Percentiles rank a stretch among this genome's conserved stretches.
These are phyloP conservation scores for Trissolcus basalis DNA, from an alignment of 1,140 invertebrate genomes.

Conservation along the genomic window DNA sequence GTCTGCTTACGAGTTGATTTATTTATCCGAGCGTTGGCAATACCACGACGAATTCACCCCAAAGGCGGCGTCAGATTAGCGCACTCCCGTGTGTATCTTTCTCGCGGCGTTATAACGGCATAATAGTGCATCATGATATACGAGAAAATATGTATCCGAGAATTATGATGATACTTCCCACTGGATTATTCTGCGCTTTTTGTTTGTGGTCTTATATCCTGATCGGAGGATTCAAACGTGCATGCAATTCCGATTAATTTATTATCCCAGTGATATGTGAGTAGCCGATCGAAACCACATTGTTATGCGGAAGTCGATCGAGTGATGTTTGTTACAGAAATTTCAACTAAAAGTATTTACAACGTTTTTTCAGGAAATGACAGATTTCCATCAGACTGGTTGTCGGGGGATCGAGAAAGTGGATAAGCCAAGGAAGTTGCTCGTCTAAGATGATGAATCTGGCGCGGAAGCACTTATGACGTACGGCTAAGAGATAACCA, in stretches of 20 bases:
- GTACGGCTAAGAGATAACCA: slow-evolving; percentile 68
- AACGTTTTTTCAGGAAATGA: slow-evolving; percentile 24
- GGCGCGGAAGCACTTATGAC: slow-evolving; percentile 76
- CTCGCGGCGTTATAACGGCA: slow-evolving; percentile 59
- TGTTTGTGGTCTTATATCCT: slow-evolving; percentile 27
- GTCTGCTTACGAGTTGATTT: slow-evolving; percentile 69
- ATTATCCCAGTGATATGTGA: no score
- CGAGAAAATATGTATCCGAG: slow-evolving; percentile 55
- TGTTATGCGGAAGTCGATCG: no score
- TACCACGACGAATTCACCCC: slow-evolving; percentile 67
- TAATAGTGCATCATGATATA: slow-evolving; percentile 60
- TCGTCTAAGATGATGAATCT: slow-evolving; percentile 74
- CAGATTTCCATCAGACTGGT: slow-evolving; percentile 64
- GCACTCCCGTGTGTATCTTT: slow-evolving; percentile 62
- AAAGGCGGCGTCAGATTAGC: slow-evolving; percentile 63
- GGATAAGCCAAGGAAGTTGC: slow-evolving; percentile 63
- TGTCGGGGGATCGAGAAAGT: slow-evolving; percentile 67
- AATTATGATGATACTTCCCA: slow-evolving; percentile 51
- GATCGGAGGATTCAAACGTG: slow-evolving; percentile 23
- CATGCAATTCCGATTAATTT: not conserved
- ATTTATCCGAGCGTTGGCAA: slow-evolving; percentile 67
- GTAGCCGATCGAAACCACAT: no score
- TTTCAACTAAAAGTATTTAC: not conserved
- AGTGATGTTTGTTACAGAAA: not conserved
- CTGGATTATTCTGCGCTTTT: slow-evolving; percentile 45